A percentile compares a stretch with the other conserved stretches of the same genome.
These are phyloP conservation scores for Pseudopleuronectes americanus DNA, from an alignment of 2,797 vertebrate genomes.

Conservation along the genomic window DNA sequence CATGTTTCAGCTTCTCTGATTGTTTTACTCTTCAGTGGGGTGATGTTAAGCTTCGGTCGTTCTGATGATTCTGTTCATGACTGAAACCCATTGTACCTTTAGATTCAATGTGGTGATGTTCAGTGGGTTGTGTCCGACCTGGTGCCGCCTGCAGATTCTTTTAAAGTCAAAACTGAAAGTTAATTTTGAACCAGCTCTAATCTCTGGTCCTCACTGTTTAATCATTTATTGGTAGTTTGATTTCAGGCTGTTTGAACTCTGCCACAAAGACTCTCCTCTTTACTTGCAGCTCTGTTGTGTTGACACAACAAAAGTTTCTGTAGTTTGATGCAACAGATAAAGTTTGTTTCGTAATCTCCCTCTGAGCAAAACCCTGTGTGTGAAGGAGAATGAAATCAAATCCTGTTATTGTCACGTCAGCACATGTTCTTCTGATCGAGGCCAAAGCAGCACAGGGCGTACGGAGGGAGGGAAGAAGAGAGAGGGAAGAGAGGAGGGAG, in stretches of 20 bases:
- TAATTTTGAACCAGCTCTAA: not conserved
- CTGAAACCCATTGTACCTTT: no score
- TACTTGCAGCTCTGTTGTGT: no score
- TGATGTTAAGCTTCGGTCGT: no score
- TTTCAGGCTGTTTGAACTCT: not conserved
- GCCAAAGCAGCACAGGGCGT: not conserved
- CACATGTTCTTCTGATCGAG: not conserved
- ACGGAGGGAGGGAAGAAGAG: not conserved
- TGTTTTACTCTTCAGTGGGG: no score
- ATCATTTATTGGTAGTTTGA: not conserved
- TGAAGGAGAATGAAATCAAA: no score
- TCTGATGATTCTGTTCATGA: no score
- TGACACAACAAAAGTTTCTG: not conserved
- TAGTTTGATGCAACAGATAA: not conserved
- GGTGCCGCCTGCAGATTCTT: no score
- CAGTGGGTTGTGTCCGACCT: no score
- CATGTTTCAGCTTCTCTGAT: no score
- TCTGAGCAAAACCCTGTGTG: not conserved
- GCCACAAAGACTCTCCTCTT: no score
- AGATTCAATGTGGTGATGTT: no score
- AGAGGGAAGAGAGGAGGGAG: not conserved
- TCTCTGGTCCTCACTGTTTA: not conserved
- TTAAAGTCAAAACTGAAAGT: no score
- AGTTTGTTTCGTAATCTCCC: not conserved
- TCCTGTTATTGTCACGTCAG: conserved; percentile 12